A percentile compares a stretch with the other conserved stretches of the same genome.
Conservation (phyloP, 2,888 invertebrate species). For the Latheticus oryzae region DNA sequence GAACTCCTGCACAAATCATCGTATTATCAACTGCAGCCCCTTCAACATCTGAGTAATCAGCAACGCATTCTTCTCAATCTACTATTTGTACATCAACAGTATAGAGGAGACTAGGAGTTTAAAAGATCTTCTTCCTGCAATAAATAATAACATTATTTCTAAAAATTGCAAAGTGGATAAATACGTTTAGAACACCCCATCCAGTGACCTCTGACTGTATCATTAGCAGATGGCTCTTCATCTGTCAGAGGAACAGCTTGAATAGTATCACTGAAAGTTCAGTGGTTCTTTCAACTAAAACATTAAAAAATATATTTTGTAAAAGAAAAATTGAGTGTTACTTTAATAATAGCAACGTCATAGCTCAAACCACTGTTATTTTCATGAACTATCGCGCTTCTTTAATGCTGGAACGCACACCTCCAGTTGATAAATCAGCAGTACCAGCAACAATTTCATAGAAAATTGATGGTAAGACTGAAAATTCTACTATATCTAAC, state of each 20-base stretch:
- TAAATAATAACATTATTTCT: no score
- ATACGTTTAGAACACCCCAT: constrained; percentile 39
- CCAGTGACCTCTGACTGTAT: constrained; percentile 35
- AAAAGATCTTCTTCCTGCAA: constrained; percentile 16
- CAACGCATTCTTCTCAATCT: constrained; percentile 13
- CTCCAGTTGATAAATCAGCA: constrained; percentile 8
- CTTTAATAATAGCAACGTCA: constrained; percentile 33
- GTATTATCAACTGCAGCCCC: constrained; percentile 22
- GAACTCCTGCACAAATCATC: constrained; percentile 46
- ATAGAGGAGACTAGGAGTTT: constrained; percentile 10
- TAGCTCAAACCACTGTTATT: constrained; percentile 14
- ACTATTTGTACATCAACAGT: constrained; percentile 25
- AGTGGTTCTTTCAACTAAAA: constrained; percentile 2
- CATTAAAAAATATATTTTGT: neutral
- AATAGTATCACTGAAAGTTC: constrained; percentile 15
- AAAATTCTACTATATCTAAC: neutral
- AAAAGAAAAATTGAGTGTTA: no score
- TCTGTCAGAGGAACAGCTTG: constrained; percentile 24
- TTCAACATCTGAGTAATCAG: constrained; percentile 20
- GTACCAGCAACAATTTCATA: constrained; percentile 35
- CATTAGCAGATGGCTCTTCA: constrained; percentile 25
- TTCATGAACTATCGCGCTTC: constrained; percentile 34
- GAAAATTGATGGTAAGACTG: no score
- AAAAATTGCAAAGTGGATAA: no score
- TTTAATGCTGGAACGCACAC: constrained; percentile 6